Conservation (phyloP, 2,113 vertebrate genomes). For the Terrapene triunguis region DNA sequence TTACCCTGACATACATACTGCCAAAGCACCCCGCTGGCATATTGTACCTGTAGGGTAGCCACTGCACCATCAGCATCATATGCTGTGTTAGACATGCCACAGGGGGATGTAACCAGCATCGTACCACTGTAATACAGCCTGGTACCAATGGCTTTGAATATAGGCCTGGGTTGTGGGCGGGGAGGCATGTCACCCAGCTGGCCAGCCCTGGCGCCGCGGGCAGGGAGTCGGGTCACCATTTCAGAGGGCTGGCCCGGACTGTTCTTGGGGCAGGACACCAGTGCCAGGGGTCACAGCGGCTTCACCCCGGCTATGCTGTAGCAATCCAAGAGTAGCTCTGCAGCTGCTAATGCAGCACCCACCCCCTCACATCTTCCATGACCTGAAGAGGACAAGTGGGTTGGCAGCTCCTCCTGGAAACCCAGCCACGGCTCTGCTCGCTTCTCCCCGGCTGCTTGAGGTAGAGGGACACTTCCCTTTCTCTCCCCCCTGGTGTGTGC, state of each 20-base stretch:
- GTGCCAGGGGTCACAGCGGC: not conserved
- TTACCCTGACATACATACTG: not conserved
- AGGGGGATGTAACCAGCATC: not conserved
- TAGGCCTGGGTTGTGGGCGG: rapidly evolving
- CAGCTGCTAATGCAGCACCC: not conserved
- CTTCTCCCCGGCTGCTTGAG: not conserved
- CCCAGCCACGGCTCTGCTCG: not conserved
- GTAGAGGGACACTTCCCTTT: too few species aligned
- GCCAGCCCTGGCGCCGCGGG: rapidly evolving
- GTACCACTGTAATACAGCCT: not conserved
- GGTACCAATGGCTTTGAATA: not conserved
- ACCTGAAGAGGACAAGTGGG: not conserved
- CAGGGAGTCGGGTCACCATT: not conserved
- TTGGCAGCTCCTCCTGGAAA: not conserved
- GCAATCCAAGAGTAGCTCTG: not conserved
- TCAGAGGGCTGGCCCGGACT: not conserved
- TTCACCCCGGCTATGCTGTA: not conserved
- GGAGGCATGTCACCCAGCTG: rapidly evolving
- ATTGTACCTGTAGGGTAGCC: not conserved
- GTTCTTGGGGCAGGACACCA: not conserved
- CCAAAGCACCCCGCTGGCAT: not conserved
- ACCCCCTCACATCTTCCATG: not conserved
- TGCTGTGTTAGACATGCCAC: not conserved
- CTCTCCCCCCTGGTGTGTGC: too few species aligned
- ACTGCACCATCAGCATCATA: not conserved